Base-by-base conservation (phyloP, 2,797 vertebrate species). In the Notoglanidium macrostoma region DNA sequence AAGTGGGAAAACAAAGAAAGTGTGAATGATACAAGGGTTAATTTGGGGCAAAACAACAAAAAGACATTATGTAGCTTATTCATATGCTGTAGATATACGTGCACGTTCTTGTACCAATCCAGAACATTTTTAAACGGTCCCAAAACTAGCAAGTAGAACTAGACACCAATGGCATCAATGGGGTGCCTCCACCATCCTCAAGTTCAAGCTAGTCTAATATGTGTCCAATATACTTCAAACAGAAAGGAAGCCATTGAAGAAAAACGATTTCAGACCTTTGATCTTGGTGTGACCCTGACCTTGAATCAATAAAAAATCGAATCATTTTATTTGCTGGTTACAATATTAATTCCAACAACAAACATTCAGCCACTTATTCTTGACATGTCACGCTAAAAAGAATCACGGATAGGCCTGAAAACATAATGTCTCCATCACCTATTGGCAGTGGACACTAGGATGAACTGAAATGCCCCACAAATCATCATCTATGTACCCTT, bases 401-500 rank as follows among this genome's bases (percentile, higher is more conserved):
- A 78, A 78, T 55, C 21, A 14, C 21, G 1, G 55, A 29, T 5
- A 21, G 76, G 17, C 29, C 55, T 59, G 55, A 59, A 79, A 79
- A 29, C 17, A 63, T 46, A 46, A 67, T 29, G 80, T 44, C 8
- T 21, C 61, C 26, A 49, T 65, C 9, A 65, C 0, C 11, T 82
- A 67, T 32, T 10, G 14, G 14, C 61, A 32, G 44, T 40, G 2
- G 26, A 63, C 59, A 46, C 23, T 10, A 46, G 19, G 55, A 40
- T 5, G 15, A 49, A 65, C 3, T 35, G 17, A 68, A 51, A 29
- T 35, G 21, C 61, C 10, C n/a, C 46, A 85, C 73, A 84, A 87
- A 87, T 87, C 46, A 88, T 83, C 55, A 85, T 88, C 82, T 55
- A 59, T 88, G 80, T 86, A 14, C 21, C n/a, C 29, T 23, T 74